These are phyloP conservation scores for Pangasius djambal DNA, from an alignment of 2,797 vertebrate genomes.

Conservation along the genomic window DNA sequence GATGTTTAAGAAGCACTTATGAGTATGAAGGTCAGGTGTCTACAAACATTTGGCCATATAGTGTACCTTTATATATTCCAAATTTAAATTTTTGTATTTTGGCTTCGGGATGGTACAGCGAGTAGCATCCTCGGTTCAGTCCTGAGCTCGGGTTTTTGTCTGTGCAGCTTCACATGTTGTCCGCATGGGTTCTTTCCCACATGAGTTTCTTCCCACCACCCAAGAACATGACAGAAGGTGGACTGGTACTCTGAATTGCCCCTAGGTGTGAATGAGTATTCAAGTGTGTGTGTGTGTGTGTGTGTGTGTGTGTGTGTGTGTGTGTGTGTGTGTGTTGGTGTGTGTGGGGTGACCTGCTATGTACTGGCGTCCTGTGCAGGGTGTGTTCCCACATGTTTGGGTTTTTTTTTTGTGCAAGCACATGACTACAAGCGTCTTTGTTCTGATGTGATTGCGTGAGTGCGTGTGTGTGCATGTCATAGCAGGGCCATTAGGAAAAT, in stretches of 20 bases:
- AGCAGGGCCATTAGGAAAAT: background rate
- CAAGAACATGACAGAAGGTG: no score
- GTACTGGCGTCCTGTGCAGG: background rate
- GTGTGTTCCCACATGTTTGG: background rate
- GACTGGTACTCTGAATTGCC: no score
- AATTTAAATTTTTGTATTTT: no score
- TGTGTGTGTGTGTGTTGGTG: background rate
- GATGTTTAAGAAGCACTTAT: background rate
- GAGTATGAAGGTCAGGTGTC: background rate
- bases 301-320: background rate
- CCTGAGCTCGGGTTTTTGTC: no score
- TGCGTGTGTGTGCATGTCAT: slow-evolving; percentile 4
- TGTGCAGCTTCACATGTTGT: background rate
- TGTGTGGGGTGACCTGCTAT: background rate
- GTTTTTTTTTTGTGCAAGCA: background rate
- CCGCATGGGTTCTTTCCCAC: no score
- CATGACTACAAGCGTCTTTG: background rate
- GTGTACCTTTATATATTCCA: background rate
- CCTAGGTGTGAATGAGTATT: background rate
- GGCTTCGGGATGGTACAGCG: no score
- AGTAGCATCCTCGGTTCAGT: no score
- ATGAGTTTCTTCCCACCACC: no score
- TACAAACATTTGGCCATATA: background rate
- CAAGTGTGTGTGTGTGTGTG: background rate
- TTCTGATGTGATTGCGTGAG: background rate